These are phyloP conservation scores for Miichthys miiuy DNA, from an alignment of 2,797 vertebrate genomes.

Conservation along the genomic window DNA sequence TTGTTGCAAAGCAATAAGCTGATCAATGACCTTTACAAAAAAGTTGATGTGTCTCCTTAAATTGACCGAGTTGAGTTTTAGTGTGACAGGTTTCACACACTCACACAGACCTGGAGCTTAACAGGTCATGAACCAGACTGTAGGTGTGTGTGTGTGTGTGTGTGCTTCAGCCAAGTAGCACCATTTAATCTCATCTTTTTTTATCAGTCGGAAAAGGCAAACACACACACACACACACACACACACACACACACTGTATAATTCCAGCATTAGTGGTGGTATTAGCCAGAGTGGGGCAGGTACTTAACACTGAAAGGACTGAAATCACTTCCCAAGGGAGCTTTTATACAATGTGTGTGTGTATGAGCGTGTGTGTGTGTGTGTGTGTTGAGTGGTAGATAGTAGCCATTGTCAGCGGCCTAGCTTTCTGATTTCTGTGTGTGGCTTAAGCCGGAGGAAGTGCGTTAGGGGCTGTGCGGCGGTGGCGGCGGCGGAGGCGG, in stretches of 20 bases:
- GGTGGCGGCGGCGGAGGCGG: background rate
- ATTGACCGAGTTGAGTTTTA: slow-evolving; percentile 39
- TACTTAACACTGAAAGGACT: slow-evolving; percentile 83
- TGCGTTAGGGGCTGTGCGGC: slow-evolving; percentile 84
- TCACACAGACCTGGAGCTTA: slow-evolving; percentile 47
- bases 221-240: slow-evolving; percentile 36
- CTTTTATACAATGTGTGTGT: slow-evolving; percentile 76
- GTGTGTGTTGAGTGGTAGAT: slow-evolving; percentile 61
- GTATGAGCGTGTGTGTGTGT: slow-evolving; percentile 24
- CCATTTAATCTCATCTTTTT: slow-evolving; percentile 70
- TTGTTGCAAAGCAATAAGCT: slow-evolving; percentile 5
- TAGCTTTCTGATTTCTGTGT: slow-evolving; percentile 80
- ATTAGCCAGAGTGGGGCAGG: slow-evolving; percentile 80
- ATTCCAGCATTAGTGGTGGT: slow-evolving; percentile 78
- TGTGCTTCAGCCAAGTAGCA: slow-evolving; percentile 50
- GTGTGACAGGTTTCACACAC: slow-evolving; percentile 17
- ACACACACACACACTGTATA: slow-evolving; percentile 61
- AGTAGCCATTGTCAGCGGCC: slow-evolving; percentile 78
- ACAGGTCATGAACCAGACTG: slow-evolving; percentile 53
- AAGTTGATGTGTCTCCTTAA: slow-evolving; percentile 33
- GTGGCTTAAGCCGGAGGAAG: slow-evolving; percentile 95
- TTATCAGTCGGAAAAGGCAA: slow-evolving; percentile 44
- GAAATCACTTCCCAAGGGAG: slow-evolving; percentile 83
- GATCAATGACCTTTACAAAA: slow-evolving; percentile 33
- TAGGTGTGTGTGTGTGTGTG: slow-evolving; percentile 40